These are phyloP conservation scores for Lepidostoma basale DNA, from an alignment of 1,140 invertebrate genomes.

Conservation along the genomic window DNA sequence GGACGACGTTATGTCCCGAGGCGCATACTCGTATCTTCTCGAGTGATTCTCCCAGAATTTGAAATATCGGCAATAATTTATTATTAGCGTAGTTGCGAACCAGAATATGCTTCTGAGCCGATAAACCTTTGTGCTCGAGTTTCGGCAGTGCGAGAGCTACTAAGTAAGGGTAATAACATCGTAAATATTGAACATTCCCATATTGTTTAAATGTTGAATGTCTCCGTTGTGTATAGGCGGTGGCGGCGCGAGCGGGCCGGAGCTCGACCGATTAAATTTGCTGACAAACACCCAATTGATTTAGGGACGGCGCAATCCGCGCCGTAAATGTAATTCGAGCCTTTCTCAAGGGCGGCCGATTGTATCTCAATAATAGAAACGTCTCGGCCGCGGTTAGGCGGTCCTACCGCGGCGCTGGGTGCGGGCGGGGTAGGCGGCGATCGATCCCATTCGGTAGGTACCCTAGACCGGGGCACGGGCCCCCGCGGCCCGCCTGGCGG, in stretches of 20 bases:
- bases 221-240: slow-evolving; percentile 1
- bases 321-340: slow-evolving; percentile 13
- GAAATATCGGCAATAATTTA: too few relatives aligned
- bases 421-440: not conserved
- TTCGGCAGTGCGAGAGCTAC: too few relatives aligned
- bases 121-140: too few relatives aligned
- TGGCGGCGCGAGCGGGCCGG: not conserved
- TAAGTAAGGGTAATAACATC: slow-evolving; percentile 3
- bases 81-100: too few relatives aligned
- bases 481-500: too few relatives aligned
- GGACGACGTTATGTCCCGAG: too few relatives aligned
- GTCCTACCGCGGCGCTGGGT: not conserved
- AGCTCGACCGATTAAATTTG: slow-evolving; percentile 8
- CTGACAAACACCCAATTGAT: slow-evolving; percentile 25
- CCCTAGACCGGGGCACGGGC: not conserved
- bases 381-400: not conserved
- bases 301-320: slow-evolving; percentile 15
- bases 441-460: not conserved
- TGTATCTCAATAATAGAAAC: slow-evolving; percentile 24
- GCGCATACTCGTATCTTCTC: too few relatives aligned
- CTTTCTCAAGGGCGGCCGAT: slow-evolving; percentile 16
- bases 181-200: not conserved
- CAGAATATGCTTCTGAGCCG: too few relatives aligned
- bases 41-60: too few relatives aligned
- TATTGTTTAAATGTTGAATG: slow-evolving; percentile 6